Conservation (phyloP, 1,140 invertebrate species). For the Drosophila chauvacae region DNA sequence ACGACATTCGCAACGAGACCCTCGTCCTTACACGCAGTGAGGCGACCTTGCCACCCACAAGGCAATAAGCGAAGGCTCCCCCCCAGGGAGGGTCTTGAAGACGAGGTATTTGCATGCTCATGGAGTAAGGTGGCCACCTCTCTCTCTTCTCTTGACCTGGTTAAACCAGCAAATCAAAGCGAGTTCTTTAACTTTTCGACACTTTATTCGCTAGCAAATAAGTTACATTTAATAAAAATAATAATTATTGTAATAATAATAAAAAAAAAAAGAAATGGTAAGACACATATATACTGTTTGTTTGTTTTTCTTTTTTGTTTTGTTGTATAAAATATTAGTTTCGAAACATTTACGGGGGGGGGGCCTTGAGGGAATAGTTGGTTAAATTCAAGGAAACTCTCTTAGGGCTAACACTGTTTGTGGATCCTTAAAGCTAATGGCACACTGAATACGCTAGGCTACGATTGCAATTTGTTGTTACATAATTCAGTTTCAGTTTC, state of each 20-base stretch:
- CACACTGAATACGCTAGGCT: constrained; percentile 66
- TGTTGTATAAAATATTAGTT: constrained; percentile 3
- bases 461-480: constrained; percentile 56
- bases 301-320: not conserved
- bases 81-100: constrained; percentile 1
- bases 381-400: not conserved
- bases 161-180: constrained; percentile 7
- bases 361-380: not conserved
- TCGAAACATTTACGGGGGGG: not conserved
- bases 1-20: constrained; percentile 32
- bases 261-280: constrained; percentile 19
- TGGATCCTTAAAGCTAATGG: constrained; percentile 67
- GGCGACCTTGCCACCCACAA: constrained; percentile 39
- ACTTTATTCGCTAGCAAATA: constrained; percentile 78
- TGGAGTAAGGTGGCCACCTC: constrained; percentile 10
- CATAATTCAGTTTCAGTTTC: constrained; percentile 9
- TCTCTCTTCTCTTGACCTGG: constrained; percentile 12
- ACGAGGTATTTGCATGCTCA: constrained; percentile 18
- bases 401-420: not conserved
- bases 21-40: constrained; percentile 49
- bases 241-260: not conserved
- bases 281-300: constrained; percentile 37
- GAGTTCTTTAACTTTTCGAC: constrained; percentile 58
- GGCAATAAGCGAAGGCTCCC: constrained; percentile 34
- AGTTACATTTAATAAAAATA: constrained; percentile 60